phyloP scores from a whole-genome alignment of 2,113 vertebrate genomes.

The Eubucco bourcierii region DNA sequence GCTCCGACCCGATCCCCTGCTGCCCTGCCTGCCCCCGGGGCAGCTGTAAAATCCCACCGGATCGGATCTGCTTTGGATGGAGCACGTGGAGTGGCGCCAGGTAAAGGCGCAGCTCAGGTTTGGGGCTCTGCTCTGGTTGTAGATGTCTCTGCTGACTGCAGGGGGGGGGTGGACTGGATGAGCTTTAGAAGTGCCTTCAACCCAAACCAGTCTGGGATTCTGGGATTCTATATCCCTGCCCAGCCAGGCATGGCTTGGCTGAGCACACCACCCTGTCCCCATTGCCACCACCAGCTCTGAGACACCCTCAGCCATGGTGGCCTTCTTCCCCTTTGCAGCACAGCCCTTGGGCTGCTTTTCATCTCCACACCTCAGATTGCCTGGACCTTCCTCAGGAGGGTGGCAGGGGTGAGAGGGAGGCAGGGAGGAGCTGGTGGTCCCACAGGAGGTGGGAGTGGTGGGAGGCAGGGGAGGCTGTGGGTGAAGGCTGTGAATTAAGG shows the following conservation, averaged over 20 bases:
- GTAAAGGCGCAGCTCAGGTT: background rate
- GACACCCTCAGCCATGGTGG: accelerated
- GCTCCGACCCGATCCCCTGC: background rate
- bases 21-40: background rate
- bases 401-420: background rate
- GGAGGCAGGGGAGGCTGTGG: background rate
- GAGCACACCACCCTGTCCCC: background rate
- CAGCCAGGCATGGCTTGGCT: background rate
- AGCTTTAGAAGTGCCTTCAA: background rate
- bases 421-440: background rate
- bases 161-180: background rate
- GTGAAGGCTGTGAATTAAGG: background rate
- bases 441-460: accelerated
- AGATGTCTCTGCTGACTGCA: background rate
- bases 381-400: background rate
- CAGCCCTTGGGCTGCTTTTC: background rate
- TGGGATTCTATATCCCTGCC: background rate
- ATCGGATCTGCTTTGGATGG: background rate
- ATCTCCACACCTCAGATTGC: background rate
- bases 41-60: background rate
- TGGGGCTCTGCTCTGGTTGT: background rate
- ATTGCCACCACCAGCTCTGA: background rate
- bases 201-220: background rate
- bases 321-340: accelerated
- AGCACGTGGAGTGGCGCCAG: background rate